These are phyloP conservation scores for Polypterus senegalus DNA, from an alignment of 2,113 vertebrate species.

Conservation along the genomic window DNA sequence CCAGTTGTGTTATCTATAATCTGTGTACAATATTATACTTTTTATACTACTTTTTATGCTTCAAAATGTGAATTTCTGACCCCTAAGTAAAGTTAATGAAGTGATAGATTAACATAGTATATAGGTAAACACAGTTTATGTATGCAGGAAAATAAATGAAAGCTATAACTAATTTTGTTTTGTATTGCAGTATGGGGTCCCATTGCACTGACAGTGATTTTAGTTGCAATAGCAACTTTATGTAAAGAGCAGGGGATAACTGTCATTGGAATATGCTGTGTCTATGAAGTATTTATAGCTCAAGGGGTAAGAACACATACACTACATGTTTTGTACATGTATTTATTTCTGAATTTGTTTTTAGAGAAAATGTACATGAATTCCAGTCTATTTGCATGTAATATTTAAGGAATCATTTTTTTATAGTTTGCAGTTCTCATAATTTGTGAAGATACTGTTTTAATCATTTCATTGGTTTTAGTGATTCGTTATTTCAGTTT, in stretches of 20 bases:
- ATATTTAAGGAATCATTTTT: no score
- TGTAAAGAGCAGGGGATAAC: slow-evolving; percentile 97
- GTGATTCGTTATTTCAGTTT: no score
- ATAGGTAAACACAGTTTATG: neutral
- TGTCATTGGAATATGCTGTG: slow-evolving; percentile 88
- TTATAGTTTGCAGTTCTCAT: no score
- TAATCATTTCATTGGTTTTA: no score
- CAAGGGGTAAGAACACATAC: slow-evolving; percentile 70
- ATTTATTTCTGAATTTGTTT: no score
- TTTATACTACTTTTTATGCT: neutral
- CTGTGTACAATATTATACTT: neutral
- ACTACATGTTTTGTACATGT: no score
- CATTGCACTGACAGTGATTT: slow-evolving; percentile 74
- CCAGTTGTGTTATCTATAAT: neutral
- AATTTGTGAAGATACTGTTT: no score
- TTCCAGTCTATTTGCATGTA: no score
- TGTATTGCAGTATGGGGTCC: slow-evolving; percentile 76
- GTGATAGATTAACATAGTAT: neutral
- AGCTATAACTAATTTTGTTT: slow-evolving; percentile 1
- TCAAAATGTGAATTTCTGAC: neutral
- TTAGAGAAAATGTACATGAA: no score
- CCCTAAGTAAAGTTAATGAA: neutral
- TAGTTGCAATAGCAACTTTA: slow-evolving; percentile 83
- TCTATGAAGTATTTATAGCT: slow-evolving; percentile 92
- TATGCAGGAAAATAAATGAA: neutral